Conservation (phyloP, 2,113 vertebrate genomes). For the Bos javanicus region DNA sequence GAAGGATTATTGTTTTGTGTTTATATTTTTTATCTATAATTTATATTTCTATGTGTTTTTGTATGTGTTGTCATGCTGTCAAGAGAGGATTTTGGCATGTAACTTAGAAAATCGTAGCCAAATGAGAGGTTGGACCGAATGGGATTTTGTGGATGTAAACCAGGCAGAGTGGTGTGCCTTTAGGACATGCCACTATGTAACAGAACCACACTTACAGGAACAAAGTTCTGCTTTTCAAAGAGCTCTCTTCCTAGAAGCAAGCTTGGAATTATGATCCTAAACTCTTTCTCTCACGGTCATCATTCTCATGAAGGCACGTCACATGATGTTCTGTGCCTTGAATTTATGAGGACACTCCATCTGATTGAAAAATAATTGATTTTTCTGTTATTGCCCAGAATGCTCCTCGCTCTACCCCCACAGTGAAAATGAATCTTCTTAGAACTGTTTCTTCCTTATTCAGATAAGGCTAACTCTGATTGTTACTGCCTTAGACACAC, state of each 20-base stretch:
- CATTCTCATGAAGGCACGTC: background rate
- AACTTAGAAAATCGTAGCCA: background rate
- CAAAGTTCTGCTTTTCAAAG: background rate
- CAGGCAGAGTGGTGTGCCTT: background rate
- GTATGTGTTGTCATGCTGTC: background rate
- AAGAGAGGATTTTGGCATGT: background rate
- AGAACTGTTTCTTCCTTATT: background rate
- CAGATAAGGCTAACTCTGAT: background rate
- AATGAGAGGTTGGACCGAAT: background rate
- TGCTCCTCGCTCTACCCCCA: background rate
- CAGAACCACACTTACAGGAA: background rate
- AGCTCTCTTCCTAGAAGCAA: background rate
- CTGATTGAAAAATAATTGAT: conserved; percentile 18
- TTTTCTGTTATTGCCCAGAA: background rate
- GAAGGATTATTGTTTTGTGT: background rate
- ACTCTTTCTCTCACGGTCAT: background rate
- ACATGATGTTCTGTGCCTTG: background rate
- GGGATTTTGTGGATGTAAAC: background rate
- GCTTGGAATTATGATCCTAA: background rate
- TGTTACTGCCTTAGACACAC: conserved; percentile 12
- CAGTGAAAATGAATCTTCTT: conserved; percentile 22
- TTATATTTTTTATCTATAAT: background rate
- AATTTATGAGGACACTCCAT: conserved; percentile 20
- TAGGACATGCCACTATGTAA: too few species aligned
- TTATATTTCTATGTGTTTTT: background rate